Percentiles rank a stretch among this genome's conserved stretches.
phyloP scores from a whole-genome alignment of 2,888 invertebrate genomes.

The Epistrophe eligans region DNA sequence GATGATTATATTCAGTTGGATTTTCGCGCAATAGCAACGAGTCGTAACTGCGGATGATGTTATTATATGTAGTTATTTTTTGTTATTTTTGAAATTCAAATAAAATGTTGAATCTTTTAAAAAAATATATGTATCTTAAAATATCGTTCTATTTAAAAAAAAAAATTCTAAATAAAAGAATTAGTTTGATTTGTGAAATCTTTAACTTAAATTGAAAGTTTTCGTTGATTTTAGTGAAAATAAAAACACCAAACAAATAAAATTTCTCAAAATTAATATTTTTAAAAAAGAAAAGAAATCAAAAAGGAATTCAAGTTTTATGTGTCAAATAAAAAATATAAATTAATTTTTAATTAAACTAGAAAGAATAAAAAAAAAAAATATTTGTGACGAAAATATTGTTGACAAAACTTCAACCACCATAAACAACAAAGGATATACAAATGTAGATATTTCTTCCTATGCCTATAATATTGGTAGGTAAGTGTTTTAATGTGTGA shows the following conservation, averaged over 20 bases:
- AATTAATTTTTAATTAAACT: not conserved
- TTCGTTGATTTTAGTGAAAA: not conserved
- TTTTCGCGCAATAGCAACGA: constrained; percentile 9
- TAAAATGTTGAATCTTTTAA: not conserved
- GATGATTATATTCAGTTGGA: not conserved
- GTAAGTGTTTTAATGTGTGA: not conserved
- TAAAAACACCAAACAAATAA: not conserved
- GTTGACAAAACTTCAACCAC: not conserved
- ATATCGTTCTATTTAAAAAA: too few relatives aligned
- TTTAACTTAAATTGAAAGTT: too few relatives aligned
- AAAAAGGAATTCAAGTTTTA: not conserved
- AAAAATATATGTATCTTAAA: too few relatives aligned
- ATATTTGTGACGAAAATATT: not conserved
- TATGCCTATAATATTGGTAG: not conserved
- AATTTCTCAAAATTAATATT: not conserved
- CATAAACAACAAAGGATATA: not conserved
- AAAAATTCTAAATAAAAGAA: too few relatives aligned
- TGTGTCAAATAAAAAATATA: not conserved
- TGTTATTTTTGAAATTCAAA: not conserved
- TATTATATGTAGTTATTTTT: not conserved
- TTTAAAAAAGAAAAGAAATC: not conserved
- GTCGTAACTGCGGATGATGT: not conserved
- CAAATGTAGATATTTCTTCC: not conserved
- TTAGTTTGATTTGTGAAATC: too few relatives aligned
- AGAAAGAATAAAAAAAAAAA: not conserved